Base-by-base conservation (phyloP, 2,113 vertebrate genomes). In the Polyodon spathula region DNA sequence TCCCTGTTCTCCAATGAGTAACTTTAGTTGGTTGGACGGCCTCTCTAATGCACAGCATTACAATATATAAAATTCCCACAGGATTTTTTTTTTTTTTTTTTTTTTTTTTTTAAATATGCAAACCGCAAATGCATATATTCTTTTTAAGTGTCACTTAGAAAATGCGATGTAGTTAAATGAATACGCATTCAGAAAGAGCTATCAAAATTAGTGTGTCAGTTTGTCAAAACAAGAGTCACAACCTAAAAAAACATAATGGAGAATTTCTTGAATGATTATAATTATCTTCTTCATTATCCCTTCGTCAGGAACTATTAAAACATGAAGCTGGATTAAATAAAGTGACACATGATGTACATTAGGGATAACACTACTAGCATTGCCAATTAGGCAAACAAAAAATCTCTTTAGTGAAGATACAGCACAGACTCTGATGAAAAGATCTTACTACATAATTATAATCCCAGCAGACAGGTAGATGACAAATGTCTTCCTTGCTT, bases 31-130 rank as follows among this genome's bases (percentile, higher is more conserved):
- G 87, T 85, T 87, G 86, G 83, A 87, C 88, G 86, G 84, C 86
- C 88, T 84, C 90, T 92, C 91, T 93, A 93, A 93, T 92, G 90
- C 88, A 86, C 85, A 83, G 91, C 84, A 91, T 94, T 93, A 84
- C 75, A 79, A 82, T 75, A 81, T 63, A 72, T 58, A 76, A 74
- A 76, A 77, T 80, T 82, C 74, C 78, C 79, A 65, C 40, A 71
- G 65, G 60, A 62, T 63, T 50, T 63, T 59, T 4, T 59, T 62
- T 64, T 50, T 71, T 60, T 43, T 48, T 61, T 62, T 68, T 68
- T 50, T 71, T 60, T 43, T 48, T 61, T 62, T 68, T 68, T 73
- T 70, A 59, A 57, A n/a, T 50, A 50, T n/a, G 15, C 48, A 50
- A 50, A 6, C 48, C 48, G 12, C 12, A n/a, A 50, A 50, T 50